Evolutionary conservation across 2,797 vertebrate species (phyloP).

Genomic region (Argyrosomus regius): DNA sequence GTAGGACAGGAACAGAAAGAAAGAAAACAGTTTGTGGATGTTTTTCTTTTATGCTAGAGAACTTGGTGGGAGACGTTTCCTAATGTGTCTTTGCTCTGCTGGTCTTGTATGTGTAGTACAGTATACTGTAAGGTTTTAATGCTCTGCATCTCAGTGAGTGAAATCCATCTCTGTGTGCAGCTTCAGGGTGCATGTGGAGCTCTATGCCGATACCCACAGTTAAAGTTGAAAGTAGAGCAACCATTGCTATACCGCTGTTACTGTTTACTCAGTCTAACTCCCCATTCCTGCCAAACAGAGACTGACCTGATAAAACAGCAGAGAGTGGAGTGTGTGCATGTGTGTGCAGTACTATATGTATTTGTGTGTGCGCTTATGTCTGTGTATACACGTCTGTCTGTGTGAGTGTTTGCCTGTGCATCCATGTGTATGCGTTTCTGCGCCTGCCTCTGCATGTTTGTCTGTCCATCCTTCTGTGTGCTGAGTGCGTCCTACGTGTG

Average conservation of each 20-base stretch:
- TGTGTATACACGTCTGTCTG: constrained; percentile 51
- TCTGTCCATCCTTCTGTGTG: constrained; percentile 2
- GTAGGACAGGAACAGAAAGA: constrained; percentile 16
- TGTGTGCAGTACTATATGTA: constrained; percentile 42
- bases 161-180: constrained; percentile 25
- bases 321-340: constrained; percentile 47
- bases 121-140: not conserved
- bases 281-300: constrained; percentile 59
- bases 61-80: not conserved
- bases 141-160: constrained; percentile 12
- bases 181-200: constrained; percentile 41
- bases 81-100: not conserved
- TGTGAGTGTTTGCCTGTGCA: constrained; percentile 55
- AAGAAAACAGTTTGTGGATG: not conserved
- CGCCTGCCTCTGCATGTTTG: constrained; percentile 46
- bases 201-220: constrained; percentile 35
- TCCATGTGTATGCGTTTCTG: constrained; percentile 56
- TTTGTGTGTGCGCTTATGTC: constrained; percentile 45
- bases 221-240: constrained; percentile 77
- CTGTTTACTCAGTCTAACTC: constrained; percentile 60
- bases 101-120: not conserved
- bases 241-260: constrained; percentile 49
- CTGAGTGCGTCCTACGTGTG: constrained; percentile 24
- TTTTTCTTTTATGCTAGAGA: constrained; percentile 9
- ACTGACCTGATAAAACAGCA: constrained; percentile 78